Evolutionary conservation across 2,888 invertebrate species (phyloP).

Genomic region (Plemyria rubiginata): DNA sequence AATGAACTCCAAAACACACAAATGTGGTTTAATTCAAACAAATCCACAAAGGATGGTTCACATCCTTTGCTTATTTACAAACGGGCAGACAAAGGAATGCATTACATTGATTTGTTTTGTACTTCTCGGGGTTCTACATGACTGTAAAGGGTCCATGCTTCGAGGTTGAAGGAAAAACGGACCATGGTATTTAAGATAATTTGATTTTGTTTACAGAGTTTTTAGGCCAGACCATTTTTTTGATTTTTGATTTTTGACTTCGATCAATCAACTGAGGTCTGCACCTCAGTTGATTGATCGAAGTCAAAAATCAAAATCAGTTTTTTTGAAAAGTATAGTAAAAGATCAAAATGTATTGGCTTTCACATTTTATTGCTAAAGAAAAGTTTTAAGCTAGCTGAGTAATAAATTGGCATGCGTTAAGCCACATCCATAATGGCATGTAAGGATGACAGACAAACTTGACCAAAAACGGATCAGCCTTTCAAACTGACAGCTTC

Average conservation of each 20-base stretch:
- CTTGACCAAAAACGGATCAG: constrained; percentile 27
- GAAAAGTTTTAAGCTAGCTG: too few relatives aligned
- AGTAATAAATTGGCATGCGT: background rate
- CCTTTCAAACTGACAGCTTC: constrained; percentile 31
- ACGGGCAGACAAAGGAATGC: constrained; percentile 45
- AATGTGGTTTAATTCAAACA: constrained; percentile 37
- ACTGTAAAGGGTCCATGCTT: constrained; percentile 2
- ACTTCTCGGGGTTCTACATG: constrained; percentile 30
- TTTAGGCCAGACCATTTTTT: too few relatives aligned
- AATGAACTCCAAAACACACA: constrained; percentile 34
- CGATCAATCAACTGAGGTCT: too few relatives aligned
- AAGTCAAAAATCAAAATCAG: too few relatives aligned
- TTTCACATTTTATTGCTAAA: too few relatives aligned
- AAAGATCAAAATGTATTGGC: too few relatives aligned
- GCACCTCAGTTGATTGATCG: too few relatives aligned
- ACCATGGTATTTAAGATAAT: too few relatives aligned
- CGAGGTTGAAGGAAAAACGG: background rate
- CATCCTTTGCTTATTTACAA: constrained; percentile 45
- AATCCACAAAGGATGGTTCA: constrained; percentile 41
- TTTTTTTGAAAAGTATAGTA: too few relatives aligned
- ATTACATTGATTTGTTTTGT: constrained; percentile 41
- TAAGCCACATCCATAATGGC: constrained; percentile 4
- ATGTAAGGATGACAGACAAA: constrained; percentile 6
- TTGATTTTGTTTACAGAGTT: too few relatives aligned
- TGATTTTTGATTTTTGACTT: too few relatives aligned